Conservation (phyloP, 2,113 vertebrate genomes). For the Catharus bicknelli region DNA sequence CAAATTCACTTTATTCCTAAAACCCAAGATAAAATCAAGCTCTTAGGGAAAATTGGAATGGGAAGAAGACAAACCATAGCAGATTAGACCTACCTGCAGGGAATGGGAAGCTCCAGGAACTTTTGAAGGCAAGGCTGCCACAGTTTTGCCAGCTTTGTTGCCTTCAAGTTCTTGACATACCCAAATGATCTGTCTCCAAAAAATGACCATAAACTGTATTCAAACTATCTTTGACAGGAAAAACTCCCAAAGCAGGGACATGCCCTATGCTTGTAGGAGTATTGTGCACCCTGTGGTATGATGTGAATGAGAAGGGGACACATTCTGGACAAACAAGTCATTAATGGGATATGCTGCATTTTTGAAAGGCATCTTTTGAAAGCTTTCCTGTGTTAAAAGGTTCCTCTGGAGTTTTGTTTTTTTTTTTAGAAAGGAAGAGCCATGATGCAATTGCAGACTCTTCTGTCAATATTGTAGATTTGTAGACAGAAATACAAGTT, state of each 20-base stretch:
- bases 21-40: neutral
- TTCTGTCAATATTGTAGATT: neutral
- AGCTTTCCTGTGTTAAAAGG: conserved; percentile 1
- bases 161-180: neutral
- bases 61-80: neutral
- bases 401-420: neutral
- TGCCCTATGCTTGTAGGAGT: neutral
- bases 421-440: neutral
- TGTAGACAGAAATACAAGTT: neutral
- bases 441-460: neutral
- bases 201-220: neutral
- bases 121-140: neutral
- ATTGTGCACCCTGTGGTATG: neutral
- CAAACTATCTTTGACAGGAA: neutral
- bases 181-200: neutral
- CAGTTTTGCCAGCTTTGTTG: neutral
- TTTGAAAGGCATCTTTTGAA: neutral
- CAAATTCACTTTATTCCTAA: neutral
- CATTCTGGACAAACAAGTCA: neutral
- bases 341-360: neutral
- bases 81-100: neutral
- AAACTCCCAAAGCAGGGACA: neutral
- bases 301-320: neutral
- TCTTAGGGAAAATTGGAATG: neutral
- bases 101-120: neutral